phyloP scores from a whole-genome alignment of 2,113 vertebrate species.

The Dicerorhinus sumatrensis region DNA sequence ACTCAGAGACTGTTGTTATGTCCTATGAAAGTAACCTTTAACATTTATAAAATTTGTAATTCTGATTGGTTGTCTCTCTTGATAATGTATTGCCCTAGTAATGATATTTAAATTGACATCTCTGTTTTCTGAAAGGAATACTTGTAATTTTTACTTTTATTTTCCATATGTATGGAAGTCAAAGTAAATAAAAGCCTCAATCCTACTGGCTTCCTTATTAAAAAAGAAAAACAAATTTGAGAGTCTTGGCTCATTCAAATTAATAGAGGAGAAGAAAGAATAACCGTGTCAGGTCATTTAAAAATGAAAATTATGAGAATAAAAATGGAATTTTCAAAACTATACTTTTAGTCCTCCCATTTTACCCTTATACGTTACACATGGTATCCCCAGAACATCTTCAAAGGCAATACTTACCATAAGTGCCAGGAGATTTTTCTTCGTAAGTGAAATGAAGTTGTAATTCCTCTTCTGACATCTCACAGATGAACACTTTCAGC shows the following conservation, averaged over 20 bases:
- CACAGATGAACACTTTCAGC: slow-evolving; percentile 96
- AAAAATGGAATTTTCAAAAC: slow-evolving; percentile 26
- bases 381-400: background rate
- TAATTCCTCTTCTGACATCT: slow-evolving; percentile 95
- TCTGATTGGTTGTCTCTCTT: background rate
- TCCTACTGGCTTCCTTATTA: background rate
- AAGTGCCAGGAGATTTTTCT: slow-evolving; percentile 91
- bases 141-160: slow-evolving; percentile 24
- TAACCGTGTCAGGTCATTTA: background rate
- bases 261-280: background rate
- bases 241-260: background rate
- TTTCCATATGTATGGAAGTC: background rate
- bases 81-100: background rate
- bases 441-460: slow-evolving; percentile 95
- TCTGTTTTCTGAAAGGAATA: slow-evolving; percentile 19
- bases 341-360: slow-evolving; percentile 4
- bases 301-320: background rate
- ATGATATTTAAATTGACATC: background rate
- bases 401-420: slow-evolving; percentile 86
- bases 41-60: background rate
- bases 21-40: background rate
- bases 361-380: background rate
- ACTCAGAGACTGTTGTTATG: background rate
- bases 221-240: background rate
- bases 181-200: background rate